phyloP scores from a whole-genome alignment of 2,797 vertebrate genomes.

The Sebastolobus alascanus region DNA sequence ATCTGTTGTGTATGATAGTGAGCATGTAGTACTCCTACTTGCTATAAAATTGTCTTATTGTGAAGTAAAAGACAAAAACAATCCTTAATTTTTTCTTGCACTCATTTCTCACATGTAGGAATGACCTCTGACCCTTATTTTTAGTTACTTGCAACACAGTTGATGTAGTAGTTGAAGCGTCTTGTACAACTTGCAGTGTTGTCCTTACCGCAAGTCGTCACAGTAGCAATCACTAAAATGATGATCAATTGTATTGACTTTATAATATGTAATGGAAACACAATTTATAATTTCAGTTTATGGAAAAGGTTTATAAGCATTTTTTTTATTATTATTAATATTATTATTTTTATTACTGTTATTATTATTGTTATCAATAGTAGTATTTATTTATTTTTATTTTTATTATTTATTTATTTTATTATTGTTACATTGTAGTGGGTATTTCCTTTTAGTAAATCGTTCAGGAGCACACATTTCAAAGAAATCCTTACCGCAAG shows the following conservation, averaged over 20 bases:
- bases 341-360: too few species aligned
- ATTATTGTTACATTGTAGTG: neutral
- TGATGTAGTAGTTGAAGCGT: neutral
- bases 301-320: neutral
- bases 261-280: neutral
- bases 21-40: neutral
- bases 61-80: neutral
- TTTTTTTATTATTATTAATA: too few species aligned
- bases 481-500: neutral
- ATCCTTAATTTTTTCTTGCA: neutral
- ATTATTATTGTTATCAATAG: too few species aligned
- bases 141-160: neutral
- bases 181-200: neutral
- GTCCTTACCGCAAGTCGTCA: neutral
- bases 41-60: neutral
- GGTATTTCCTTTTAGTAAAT: neutral
- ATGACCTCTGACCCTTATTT: slow-evolving; percentile 8
- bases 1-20: neutral
- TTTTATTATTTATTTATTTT: too few species aligned
- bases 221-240: neutral
- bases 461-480: neutral
- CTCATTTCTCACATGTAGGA: neutral
- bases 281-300: neutral
- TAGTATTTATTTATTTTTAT: neutral
- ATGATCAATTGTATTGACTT: neutral